Evolutionary conservation across 2,113 vertebrate genomes (phyloP), one percentile per base, ranked within the genome.

Genomic region (Sterrhoptilus dennistouni): DNA sequence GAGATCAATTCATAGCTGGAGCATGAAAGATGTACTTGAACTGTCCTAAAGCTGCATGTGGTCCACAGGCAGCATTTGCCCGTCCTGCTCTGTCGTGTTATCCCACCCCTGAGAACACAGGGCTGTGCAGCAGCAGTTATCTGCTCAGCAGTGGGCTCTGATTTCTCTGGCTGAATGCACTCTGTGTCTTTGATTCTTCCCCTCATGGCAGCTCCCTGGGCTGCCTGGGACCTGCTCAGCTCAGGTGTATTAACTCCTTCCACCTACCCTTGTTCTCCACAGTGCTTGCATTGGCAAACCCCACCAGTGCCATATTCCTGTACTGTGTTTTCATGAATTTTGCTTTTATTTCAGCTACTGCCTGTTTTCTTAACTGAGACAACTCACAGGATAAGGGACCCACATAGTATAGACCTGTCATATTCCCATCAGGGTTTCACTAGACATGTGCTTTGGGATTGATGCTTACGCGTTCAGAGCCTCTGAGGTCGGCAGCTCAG

Each of bases 401-500:
- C 54, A 47, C 31, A 27, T 15, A 69, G 57, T 49, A 57, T n/a
- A 60, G 40, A 52, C 6, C 25, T 72, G 49, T 36, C 57, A 31
- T 23, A 22, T 92, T 88, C 77, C 57, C 63, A 69, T 72, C 28
- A 76, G 31, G 19, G 15, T 74, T 90, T 83, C 53, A 36, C 36
- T 28, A 61, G 54, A 10, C 23, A 29, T 54, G 70, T 76, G 36
- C 52, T 88, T 35, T 52, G 78, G 70, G 91, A 61, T 25, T 83
- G 33, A 57, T 33, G 4, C 38, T 21, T 29, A 16, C 11, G 50
- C 0, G 0, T 33, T 52, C 78, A 61, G 24, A 68, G 11, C 8
- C 74, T 59, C 31, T 38, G 29, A 31, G 72, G 81, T n/a, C 28
- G 2, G 31, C 36, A 64, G 70, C 63, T 80, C 57, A 52, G 40